These are phyloP conservation scores for Drosophila miranda DNA, from an alignment of 1,140 invertebrate species.

Conservation along the genomic window DNA sequence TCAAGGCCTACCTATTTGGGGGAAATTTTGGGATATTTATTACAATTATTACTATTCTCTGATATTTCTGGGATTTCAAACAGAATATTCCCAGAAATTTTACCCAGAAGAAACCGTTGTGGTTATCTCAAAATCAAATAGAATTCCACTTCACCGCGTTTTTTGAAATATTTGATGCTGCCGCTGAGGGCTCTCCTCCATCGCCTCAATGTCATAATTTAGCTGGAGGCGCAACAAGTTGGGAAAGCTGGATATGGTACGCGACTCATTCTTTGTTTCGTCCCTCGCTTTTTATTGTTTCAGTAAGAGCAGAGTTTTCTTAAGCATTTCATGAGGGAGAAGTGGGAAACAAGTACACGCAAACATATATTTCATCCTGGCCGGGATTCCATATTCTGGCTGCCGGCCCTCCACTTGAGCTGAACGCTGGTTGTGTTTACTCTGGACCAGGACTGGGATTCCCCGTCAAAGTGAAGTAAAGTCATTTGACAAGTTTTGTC, in stretches of 20 bases:
- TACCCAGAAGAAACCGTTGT: not conserved
- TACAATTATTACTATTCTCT: too few relatives aligned
- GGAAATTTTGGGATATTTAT: not conserved
- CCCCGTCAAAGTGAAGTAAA: conserved; percentile 67
- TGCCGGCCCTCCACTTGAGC: conserved; percentile 7
- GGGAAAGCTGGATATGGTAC: conserved; percentile 14
- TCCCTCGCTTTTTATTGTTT: conserved; percentile 33
- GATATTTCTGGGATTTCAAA: too few relatives aligned
- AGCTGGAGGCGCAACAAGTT: conserved; percentile 45
- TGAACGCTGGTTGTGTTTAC: conserved; percentile 43
- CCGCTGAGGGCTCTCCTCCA: conserved; percentile 14
- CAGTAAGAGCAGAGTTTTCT: conserved; percentile 26
- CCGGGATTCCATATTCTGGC: conserved; percentile 20
- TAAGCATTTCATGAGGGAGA: conserved; percentile 33
- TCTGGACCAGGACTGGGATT: conserved; percentile 43
- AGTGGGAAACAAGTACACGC: conserved; percentile 9
- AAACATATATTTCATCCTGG: conserved; percentile 25
- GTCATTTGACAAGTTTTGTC: conserved; percentile 80
- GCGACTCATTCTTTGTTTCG: conserved; percentile 19
- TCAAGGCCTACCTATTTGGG: conserved; percentile 18
- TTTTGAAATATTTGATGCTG: conserved; percentile 42
- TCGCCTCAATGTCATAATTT: conserved; percentile 50
- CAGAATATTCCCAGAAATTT: too few relatives aligned
- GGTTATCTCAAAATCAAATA: conserved; percentile 39
- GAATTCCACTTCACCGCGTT: conserved; percentile 57